These are phyloP conservation scores for Platysternon megacephalum DNA, from an alignment of 2,113 vertebrate species.

Conservation along the genomic window DNA sequence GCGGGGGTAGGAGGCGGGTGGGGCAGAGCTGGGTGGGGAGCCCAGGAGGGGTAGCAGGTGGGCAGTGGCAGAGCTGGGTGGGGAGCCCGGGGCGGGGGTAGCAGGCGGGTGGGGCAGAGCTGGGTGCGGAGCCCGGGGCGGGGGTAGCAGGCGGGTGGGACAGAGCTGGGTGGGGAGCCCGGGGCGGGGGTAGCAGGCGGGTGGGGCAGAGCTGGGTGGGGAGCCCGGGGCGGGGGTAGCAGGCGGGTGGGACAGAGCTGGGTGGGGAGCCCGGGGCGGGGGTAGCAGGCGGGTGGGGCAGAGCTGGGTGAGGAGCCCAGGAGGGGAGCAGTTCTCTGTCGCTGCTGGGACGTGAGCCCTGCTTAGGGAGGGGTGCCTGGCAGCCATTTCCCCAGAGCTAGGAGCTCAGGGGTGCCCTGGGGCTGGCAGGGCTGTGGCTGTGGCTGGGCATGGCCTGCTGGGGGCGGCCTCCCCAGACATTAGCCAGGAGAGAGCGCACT, in stretches of 20 bases:
- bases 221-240: neutral
- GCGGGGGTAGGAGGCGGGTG: no score
- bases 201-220: neutral
- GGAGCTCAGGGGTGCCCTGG: neutral
- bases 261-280: fast-evolving
- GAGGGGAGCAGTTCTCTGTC: no score
- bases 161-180: neutral
- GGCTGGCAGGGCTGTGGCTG: neutral
- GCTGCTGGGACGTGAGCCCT: neutral
- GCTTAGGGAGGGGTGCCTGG: neutral
- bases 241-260: neutral
- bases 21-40: no score
- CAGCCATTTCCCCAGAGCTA: neutral
- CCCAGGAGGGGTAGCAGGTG: neutral
- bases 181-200: neutral
- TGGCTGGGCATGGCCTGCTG: neutral
- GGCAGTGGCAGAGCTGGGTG: no score
- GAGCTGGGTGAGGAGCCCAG: no score
- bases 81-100: no score
- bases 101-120: fast-evolving
- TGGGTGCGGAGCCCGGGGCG: neutral
- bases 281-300: no score
- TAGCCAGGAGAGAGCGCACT: neutral
- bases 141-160: neutral
- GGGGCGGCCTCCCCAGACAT: neutral